Conservation (phyloP, 2,888 invertebrate species). For the Drosophila formosana region DNA sequence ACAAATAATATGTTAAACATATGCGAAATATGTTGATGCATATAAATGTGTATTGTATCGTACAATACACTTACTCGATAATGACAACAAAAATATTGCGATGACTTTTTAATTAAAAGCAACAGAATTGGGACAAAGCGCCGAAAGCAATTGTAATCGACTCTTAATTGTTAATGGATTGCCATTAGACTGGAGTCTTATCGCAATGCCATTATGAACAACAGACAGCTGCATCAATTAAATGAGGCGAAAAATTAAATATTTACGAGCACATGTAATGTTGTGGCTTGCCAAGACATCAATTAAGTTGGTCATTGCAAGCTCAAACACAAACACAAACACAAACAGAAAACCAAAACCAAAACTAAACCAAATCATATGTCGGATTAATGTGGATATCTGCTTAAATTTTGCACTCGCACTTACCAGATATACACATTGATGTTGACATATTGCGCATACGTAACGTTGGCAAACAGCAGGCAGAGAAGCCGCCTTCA, state of each 20-base stretch:
- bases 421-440: conserved; percentile 10
- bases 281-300: conserved; percentile 1
- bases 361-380: conserved; percentile 2
- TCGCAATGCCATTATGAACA: conserved; percentile 17
- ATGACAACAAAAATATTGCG: conserved; percentile 59
- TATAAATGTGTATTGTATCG: conserved; percentile 6
- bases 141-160: conserved; percentile 31
- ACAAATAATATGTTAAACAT: conserved; percentile 34
- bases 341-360: no score
- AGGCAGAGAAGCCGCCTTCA: not conserved
- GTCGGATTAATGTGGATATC: not conserved
- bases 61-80: conserved; percentile 21
- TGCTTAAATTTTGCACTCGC: conserved; percentile 26
- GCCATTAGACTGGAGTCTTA: conserved; percentile 37
- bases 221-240: not conserved
- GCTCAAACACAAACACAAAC: no score
- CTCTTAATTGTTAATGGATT: conserved; percentile 31
- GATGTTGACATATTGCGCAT: conserved; percentile 53
- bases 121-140: conserved; percentile 28
- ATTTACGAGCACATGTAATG: not conserved
- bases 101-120: conserved; percentile 77
- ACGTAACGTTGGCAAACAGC: conserved; percentile 38
- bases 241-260: not conserved
- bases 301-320: not conserved
- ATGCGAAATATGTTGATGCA: conserved; percentile 11